Base-by-base conservation (phyloP, 2,113 vertebrate species). In the Callocephalon fimbriatum region DNA sequence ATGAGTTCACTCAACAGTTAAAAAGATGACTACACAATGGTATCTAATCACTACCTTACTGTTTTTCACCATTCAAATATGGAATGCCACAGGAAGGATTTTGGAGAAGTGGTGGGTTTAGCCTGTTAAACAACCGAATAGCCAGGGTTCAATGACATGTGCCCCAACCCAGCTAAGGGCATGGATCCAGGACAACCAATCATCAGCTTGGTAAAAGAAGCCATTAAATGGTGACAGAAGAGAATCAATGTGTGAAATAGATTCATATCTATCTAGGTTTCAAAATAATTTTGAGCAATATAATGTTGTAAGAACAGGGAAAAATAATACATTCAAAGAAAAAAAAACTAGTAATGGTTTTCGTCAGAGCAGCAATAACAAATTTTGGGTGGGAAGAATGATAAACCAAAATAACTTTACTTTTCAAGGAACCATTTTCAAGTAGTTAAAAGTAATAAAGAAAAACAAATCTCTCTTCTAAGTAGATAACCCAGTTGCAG, bases 361-460 rank as follows among this genome's bases (percentile, higher is more conserved):
- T 77, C 35, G 86, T 59, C 42, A 66, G 86, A 88, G 18, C n/a
- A 86, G 26, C 31, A 77, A 5, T 56, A 58, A 86, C 50, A 93
- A 90, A 51, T 50, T 86, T 51, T 48, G 31, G 17, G 31, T 53
- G 19, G n/a, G 23, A 90, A 75, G 38, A 86, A 84, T 19, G 50
- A 89, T n/a, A 94, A 94, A 73, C 21, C 19, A 88, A 93, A 93
- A 85, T 47, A 81, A 72, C 32, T 68, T 82, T 47, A 15, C n/a
- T 93, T 79, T 76, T 89, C 56, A 78, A 87, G 26, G 56, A 93
- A 87, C 63, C 7, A 62, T 73, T 80, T 95, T 77, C 73, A 91
- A 90, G 37, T 75, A 25, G 29, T 77, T 26, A 56, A 35, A 81
- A 87, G n/a, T 32, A 81, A 89, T 67, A 61, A 88, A 90, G 38